Conservation (phyloP, 2,797 vertebrate genomes). For the Novumbra hubbsi region DNA sequence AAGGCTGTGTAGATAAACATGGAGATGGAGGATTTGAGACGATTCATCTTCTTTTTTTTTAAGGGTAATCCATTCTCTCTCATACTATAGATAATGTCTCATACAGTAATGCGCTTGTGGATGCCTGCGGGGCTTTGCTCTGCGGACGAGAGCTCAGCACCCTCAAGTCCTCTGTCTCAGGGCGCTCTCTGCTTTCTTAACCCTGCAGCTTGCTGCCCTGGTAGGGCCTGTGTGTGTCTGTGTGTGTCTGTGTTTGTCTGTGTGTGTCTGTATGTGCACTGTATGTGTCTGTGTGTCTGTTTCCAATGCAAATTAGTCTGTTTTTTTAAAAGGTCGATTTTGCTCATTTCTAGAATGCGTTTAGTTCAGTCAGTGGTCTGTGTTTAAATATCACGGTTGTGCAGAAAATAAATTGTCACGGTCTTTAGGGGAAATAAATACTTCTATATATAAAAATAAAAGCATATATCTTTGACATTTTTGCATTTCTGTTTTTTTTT, state of each 20-base stretch:
- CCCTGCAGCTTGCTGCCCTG: not conserved
- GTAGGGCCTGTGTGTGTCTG: not conserved
- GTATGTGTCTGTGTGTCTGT: not conserved
- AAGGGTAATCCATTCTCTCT: not conserved
- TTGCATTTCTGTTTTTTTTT: too few species aligned
- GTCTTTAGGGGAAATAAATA: too few species aligned
- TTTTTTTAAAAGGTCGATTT: too few species aligned
- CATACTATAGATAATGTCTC: not conserved
- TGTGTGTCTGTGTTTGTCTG: too few species aligned
- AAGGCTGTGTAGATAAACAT: not conserved
- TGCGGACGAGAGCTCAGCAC: not conserved
- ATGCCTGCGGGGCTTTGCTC: not conserved
- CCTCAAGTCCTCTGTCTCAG: not conserved
- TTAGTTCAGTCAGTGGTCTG: too few species aligned
- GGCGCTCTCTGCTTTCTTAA: slow-evolving; percentile 4
- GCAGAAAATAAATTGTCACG: too few species aligned
- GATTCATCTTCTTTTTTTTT: not conserved
- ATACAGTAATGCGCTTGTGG: not conserved
- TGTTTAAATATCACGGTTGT: too few species aligned
- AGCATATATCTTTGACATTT: too few species aligned
- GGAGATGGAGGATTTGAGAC: slow-evolving; percentile 13
- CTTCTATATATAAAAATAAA: too few species aligned
- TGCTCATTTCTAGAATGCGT: too few species aligned
- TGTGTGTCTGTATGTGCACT: not conserved
- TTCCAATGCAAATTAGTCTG: not conserved